Evolutionary conservation across 2,888 invertebrate species (phyloP).

Genomic region (Dicyrtomina minuta): DNA sequence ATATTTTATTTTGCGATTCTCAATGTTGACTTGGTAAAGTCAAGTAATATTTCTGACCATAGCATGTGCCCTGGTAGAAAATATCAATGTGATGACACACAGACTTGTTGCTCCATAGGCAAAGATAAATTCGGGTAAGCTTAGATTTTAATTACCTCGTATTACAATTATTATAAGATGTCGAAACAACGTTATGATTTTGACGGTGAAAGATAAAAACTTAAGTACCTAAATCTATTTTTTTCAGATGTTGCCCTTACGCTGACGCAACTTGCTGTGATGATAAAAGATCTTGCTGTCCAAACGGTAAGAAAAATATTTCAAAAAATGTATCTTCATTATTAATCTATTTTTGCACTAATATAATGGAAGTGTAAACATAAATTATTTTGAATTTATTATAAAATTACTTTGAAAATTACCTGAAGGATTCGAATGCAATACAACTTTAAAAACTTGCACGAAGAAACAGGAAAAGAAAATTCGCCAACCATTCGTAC

Average conservation of each 20-base stretch:
- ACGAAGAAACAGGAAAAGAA: not conserved
- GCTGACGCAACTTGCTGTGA: constrained; percentile 6
- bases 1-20: no score
- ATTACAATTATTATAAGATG: not conserved
- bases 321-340: not conserved
- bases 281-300: constrained; percentile 20
- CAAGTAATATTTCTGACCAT: no score
- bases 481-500: not conserved
- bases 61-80: no score
- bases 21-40: no score
- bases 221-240: not conserved
- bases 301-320: constrained; percentile 13
- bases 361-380: no score
- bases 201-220: not conserved
- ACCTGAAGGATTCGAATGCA: constrained; percentile 5
- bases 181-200: no score
- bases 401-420: no score
- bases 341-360: no score
- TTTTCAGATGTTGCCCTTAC: constrained; percentile 22
- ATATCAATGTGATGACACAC: not conserved
- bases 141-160: not conserved
- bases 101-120: constrained; percentile 3
- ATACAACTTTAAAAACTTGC: not conserved
- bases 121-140: not conserved
- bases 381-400: no score